Conservation (phyloP, 1,140 invertebrate genomes). For the Phortica variegata region DNA sequence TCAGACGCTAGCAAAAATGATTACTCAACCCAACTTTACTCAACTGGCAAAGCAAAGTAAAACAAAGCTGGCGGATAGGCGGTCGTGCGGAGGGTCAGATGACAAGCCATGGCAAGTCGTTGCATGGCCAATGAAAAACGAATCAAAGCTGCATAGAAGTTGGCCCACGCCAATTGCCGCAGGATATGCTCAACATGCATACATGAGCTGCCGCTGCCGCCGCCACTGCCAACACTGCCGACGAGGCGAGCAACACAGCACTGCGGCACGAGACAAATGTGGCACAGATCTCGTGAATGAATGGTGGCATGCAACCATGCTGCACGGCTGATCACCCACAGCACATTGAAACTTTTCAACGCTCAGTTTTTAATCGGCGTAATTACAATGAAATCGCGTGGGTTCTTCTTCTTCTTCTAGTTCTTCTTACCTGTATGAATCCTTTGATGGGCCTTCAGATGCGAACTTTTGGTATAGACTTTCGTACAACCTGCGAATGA, state of each 20-base stretch:
- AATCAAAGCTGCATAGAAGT: too few species aligned
- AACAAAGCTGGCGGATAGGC: too few species aligned
- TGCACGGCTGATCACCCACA: conserved; percentile 6
- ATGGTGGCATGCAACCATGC: neutral
- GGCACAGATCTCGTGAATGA: too few species aligned
- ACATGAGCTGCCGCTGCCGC: neutral
- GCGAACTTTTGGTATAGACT: conserved; percentile 98
- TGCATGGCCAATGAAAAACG: too few species aligned
- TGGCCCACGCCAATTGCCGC: neutral
- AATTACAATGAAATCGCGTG: conserved; percentile 15
- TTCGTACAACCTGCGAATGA: conserved; percentile 86
- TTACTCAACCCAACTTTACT: too few species aligned
- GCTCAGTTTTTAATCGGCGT: neutral
- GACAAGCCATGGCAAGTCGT: too few species aligned
- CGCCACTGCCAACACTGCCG: too few species aligned
- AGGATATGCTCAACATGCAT: neutral
- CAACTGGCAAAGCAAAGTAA: too few species aligned
- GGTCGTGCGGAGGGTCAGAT: too few species aligned
- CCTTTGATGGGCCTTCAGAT: conserved; percentile 96
- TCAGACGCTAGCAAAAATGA: too few species aligned
- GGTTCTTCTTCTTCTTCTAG: conserved; percentile 5
- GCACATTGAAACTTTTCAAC: conserved; percentile 3
- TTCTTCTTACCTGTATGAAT: conserved; percentile 89
- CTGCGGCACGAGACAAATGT: conserved; percentile 4
- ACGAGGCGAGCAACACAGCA: neutral